Conservation (phyloP, 2,888 invertebrate genomes). For the Ormyrus rosae region DNA sequence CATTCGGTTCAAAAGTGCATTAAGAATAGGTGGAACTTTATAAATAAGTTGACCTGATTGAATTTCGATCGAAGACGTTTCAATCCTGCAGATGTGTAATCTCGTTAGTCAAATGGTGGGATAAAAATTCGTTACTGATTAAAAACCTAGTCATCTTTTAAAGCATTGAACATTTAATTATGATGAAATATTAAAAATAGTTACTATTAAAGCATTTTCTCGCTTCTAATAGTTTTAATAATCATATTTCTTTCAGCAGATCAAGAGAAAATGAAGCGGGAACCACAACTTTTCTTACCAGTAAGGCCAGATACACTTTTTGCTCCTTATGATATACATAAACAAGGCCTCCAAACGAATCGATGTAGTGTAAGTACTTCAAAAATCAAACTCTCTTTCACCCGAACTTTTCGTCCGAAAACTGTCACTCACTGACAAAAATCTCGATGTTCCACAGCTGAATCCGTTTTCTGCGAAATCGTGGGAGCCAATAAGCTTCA, state of each 20-base stretch:
- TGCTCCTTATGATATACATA: constrained; percentile 74
- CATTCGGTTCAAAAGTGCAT: too few species aligned
- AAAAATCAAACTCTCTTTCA: neutral
- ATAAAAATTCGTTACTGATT: too few species aligned
- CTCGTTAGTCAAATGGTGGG: too few species aligned
- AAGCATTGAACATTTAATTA: too few species aligned
- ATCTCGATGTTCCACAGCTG: constrained; percentile 62
- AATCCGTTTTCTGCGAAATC: constrained; percentile 74
- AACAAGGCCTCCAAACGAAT: constrained; percentile 73
- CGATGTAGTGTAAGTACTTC: constrained; percentile 71
- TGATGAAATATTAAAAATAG: too few species aligned
- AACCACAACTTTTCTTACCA: constrained; percentile 73
- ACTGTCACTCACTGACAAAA: neutral
- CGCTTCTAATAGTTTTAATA: too few species aligned
- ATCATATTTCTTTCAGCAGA: constrained; percentile 59
- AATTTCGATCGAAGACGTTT: too few species aligned
- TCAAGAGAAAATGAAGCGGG: constrained; percentile 72
- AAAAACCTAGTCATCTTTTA: too few species aligned
- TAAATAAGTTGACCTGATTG: too few species aligned
- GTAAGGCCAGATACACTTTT: constrained; percentile 75
- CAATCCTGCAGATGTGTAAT: too few species aligned
- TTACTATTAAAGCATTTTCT: too few species aligned
- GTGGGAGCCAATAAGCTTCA: constrained; percentile 75
- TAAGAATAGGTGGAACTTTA: too few species aligned
- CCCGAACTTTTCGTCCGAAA: constrained; percentile 2